Base-by-base conservation (phyloP, 2,888 invertebrate genomes). In the Baccha elongata region DNA sequence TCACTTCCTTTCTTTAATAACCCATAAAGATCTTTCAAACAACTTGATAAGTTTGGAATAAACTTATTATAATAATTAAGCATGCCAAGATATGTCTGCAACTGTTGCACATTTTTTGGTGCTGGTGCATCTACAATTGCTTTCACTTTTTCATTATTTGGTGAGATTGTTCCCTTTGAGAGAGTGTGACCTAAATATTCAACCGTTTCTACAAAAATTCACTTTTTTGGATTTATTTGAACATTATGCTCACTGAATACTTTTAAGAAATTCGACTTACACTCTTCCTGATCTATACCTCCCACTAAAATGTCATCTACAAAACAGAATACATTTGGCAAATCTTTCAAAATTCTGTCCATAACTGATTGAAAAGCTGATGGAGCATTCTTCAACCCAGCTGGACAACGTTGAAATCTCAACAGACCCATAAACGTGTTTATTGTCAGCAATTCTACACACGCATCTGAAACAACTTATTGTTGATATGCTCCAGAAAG, bases 131-230 rank as follows among this genome's bases (percentile, higher is more conserved):
- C 26, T 8, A 44, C 42, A 17, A 44, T 11, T 23, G 50, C 26
- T 6, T 23, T 15, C 1, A 50, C 4, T 23, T 50, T 50, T 26
- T 50, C 23, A 4, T 21, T 21, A 35, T 53, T 55, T 40, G 62
- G 64, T 13, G 40, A 21, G 13, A 78, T 71, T 64, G 10, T 10
- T 26, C 32, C 48, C 13, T 23, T 32, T 5, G 21, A 32, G n/a
- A 76, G 21, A 23, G 13, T 58, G 32, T 75, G 75, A 48, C 69
- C 69, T 40, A 75, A 58, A 50, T 50, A 75, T 26, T 69, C 50
- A 13, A 71, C 75, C 1, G 13, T 21, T 19, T 55, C 37, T 7
- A 37, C 55, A 21, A 55, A 37, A 55, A 55, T 55, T 37, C 55
- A 55, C 37, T 35, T 55, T 21, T 55, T 55, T 37, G 21, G 26